Conservation (phyloP, 2,797 vertebrate species). For the Danio kyathit region DNA sequence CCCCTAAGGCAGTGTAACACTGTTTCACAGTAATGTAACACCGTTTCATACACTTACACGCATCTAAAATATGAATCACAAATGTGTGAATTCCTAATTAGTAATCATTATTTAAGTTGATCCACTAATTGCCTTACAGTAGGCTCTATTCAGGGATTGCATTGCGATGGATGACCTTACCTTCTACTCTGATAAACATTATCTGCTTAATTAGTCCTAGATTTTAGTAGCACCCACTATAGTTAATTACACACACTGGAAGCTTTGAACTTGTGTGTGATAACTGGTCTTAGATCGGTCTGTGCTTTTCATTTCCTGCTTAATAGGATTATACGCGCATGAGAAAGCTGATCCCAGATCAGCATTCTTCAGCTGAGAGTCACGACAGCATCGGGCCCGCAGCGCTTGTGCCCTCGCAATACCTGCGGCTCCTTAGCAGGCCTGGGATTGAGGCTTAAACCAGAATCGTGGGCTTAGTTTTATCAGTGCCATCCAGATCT, state of each 20-base stretch:
- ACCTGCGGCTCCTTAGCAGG: conserved; percentile 29
- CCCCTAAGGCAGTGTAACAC: too few species aligned
- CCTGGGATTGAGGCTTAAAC: conserved; percentile 35
- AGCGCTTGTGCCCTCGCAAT: conserved; percentile 18
- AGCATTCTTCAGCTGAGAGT: conserved; percentile 22
- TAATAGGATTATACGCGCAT: conserved; percentile 34
- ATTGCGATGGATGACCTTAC: neutral
- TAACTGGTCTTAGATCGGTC: conserved; percentile 29
- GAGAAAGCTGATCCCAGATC: conserved; percentile 41
- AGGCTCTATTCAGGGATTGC: neutral
- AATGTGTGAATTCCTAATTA: neutral
- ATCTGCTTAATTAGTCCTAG: conserved; percentile 29
- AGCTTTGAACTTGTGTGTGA: neutral
- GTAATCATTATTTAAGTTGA: neutral
- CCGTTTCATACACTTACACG: too few species aligned
- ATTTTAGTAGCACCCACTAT: neutral
- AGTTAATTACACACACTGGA: neutral
- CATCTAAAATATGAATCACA: too few species aligned
- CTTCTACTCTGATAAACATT: conserved; percentile 12
- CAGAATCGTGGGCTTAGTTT: conserved; percentile 30
- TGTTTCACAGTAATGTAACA: too few species aligned
- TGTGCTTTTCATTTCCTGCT: conserved; percentile 3
- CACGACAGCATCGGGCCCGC: neutral
- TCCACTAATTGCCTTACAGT: conserved; percentile 6
- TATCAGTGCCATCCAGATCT: conserved; percentile 46